These are phyloP conservation scores for Limnothrissa miodon DNA, from an alignment of 2,113 vertebrate genomes.

Conservation along the genomic window DNA sequence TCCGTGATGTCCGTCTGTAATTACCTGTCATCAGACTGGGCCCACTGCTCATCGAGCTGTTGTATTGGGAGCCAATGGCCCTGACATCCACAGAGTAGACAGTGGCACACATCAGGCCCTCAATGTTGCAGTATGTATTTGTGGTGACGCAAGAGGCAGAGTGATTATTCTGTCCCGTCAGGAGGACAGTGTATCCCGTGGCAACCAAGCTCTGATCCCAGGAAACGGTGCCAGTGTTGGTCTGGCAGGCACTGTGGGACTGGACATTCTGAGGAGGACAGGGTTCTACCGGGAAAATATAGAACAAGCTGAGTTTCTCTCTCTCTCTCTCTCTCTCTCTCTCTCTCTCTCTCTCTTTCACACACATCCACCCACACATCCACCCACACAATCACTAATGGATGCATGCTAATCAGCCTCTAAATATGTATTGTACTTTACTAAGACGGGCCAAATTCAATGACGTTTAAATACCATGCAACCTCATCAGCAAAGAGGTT, in stretches of 20 bases:
- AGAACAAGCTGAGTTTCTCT: background rate
- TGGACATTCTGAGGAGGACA: constrained; percentile 59
- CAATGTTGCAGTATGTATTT: constrained; percentile 49
- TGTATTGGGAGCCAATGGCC: constrained; percentile 54
- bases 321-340: no score
- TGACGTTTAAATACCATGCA: no score
- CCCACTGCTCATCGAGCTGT: constrained; percentile 59
- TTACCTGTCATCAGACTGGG: constrained; percentile 60
- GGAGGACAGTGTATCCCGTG: constrained; percentile 56
- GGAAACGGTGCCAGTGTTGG: constrained; percentile 47
- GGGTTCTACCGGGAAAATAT: constrained; percentile 53
- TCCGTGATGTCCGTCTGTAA: background rate
- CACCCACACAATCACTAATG: background rate
- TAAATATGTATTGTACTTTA: no score
- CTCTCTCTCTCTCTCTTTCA: background rate
- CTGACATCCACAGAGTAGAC: constrained; percentile 55
- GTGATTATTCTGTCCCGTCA: constrained; percentile 43
- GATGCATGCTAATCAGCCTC: no score
- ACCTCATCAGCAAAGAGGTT: no score
- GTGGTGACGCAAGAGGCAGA: constrained; percentile 41
- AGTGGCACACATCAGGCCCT: constrained; percentile 58
- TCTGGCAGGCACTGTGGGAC: constrained; percentile 49
- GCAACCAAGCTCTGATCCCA: constrained; percentile 60
- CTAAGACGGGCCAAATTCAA: no score
- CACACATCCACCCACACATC: background rate